Conservation (phyloP, 2,888 invertebrate genomes). For the Myopa tessellatipennis region DNA sequence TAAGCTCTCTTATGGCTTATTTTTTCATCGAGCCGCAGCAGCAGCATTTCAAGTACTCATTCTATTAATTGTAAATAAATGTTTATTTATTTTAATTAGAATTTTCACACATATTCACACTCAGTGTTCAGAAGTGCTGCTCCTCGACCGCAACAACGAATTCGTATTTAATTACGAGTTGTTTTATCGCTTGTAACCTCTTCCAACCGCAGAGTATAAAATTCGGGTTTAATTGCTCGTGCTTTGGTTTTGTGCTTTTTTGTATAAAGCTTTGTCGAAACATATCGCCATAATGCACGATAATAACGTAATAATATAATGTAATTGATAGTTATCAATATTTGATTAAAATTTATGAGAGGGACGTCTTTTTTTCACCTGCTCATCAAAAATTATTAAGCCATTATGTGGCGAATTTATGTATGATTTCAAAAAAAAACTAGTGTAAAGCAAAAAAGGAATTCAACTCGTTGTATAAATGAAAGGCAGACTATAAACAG, state of each 20-base stretch:
- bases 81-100: neutral
- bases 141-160: neutral
- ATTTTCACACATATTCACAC: neutral
- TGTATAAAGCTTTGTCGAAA: no score
- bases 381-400: no score
- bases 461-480: no score
- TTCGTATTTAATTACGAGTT: slow-evolving; percentile 9
- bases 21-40: neutral
- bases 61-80: neutral
- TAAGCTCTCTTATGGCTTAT: neutral
- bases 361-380: no score
- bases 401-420: no score
- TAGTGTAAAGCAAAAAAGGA: no score
- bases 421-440: no score
- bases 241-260: neutral
- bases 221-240: neutral
- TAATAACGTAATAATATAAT: no score
- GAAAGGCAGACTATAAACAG: no score
- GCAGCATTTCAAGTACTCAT: neutral
- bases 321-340: no score
- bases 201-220: slow-evolving; percentile 6
- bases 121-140: neutral
- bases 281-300: no score
- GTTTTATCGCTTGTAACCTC: neutral
- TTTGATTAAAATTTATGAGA: no score